Evolutionary conservation across 2,888 invertebrate species (phyloP).

Genomic region (Resseliella maxima): DNA sequence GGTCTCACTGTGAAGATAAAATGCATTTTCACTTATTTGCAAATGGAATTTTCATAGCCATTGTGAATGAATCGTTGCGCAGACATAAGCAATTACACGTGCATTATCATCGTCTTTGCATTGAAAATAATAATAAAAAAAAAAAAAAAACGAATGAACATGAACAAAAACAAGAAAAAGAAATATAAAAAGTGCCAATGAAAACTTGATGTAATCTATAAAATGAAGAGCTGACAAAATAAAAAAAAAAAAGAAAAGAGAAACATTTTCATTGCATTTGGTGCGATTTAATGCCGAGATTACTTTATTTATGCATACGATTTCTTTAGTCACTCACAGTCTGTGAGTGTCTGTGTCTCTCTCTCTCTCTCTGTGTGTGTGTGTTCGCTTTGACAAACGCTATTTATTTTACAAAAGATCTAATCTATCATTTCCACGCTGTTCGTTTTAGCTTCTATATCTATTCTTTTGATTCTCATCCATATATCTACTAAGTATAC

Average conservation of each 20-base stretch:
- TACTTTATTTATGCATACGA: conserved; percentile 48
- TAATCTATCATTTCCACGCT: conserved; percentile 45
- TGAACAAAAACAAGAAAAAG: background rate
- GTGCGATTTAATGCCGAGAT: background rate
- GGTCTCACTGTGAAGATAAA: conserved; percentile 12
- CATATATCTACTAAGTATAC: no score
- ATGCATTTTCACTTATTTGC: background rate
- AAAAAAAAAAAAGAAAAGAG: background rate
- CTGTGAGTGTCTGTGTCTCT: no score
- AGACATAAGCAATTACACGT: conserved; percentile 50
- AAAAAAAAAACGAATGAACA: background rate
- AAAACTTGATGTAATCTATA: conserved; percentile 42
- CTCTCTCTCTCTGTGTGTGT: no score
- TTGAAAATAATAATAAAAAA: background rate
- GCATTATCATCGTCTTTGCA: conserved; percentile 33
- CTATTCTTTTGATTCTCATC: background rate
- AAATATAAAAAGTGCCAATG: background rate
- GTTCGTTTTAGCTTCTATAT: background rate
- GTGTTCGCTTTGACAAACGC: conserved; percentile 36
- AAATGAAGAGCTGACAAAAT: background rate
- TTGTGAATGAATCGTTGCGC: background rate
- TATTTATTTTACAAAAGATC: conserved; percentile 45
- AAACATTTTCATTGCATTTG: conserved; percentile 16
- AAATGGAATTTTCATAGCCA: conserved; percentile 35
- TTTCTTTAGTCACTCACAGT: background rate